Base-by-base conservation (phyloP, 2,113 vertebrate genomes). In the Crotophaga sulcirostris region DNA sequence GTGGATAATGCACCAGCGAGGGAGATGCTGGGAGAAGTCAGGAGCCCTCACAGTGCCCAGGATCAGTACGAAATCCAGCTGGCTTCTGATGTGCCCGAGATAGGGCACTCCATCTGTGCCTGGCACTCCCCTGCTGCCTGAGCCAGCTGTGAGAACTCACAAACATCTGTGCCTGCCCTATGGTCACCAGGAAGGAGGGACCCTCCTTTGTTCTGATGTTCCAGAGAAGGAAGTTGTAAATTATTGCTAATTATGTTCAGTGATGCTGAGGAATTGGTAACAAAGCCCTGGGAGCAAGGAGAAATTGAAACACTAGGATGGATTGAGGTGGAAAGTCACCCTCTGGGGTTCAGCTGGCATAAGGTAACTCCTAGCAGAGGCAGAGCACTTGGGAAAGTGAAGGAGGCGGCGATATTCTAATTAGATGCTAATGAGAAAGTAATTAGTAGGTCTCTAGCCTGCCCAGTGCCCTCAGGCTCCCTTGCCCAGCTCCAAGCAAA, bases 61-160 rank as follows among this genome's bases (percentile, higher is more conserved):
- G 18, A 7, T 18, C 3, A 0, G 17, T 40, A 10, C 58, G 29
- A 89, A 52, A 74, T 38, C 19, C 24, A 33, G 4, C n/a, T 2
- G 5, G 13, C 28, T 84, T 26, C 33, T 80, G 44, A 7, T 15
- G 5, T 15, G 13, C 26, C 40, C 4, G 9, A 29, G 19, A 19
- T 1, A 4, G 5, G 64, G 58, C 33, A 56, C 20, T 13, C 13
- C 2, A 6, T 33, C 44, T 86, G 26, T 80, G 54, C 59, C 63
- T 80, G 81, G 49, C 42, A 69, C 14, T 6, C 21, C 7, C 4
- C 29, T 16, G 45, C 81, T 81, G 77, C 84, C 80, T 20, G 8
- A 93, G 42, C 64, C 82, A 90, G 85, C 96, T 93, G 60, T 87
- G 93, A 59, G 54, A 84, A 31, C 56, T 78, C 60, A 63, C 74